Evolutionary conservation across 2,888 invertebrate species (phyloP).

Genomic region (Coleophora flavipennella): DNA sequence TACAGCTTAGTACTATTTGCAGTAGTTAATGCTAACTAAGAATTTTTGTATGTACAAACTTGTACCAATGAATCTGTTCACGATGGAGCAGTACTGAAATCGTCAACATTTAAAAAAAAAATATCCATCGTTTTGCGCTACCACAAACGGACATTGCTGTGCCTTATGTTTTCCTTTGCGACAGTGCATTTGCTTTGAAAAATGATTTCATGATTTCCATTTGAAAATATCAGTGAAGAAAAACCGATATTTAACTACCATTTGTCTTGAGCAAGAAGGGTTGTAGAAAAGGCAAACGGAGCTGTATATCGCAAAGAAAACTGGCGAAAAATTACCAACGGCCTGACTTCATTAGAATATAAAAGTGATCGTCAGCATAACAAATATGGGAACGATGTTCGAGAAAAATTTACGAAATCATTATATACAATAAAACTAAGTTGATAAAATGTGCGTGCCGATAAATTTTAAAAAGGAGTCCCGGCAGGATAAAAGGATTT

Average conservation of each 20-base stretch:
- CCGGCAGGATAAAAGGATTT: too few relatives aligned
- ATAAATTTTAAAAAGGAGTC: too few relatives aligned
- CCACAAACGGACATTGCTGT: neutral
- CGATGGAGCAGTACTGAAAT: neutral
- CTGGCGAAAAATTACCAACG: too few relatives aligned
- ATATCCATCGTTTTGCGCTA: neutral
- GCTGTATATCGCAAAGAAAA: too few relatives aligned
- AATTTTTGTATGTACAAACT: neutral
- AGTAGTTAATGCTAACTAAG: neutral
- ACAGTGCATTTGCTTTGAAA: neutral
- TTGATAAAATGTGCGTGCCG: too few relatives aligned
- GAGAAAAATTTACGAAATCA: too few relatives aligned
- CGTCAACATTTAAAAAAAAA: neutral
- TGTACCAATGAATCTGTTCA: neutral
- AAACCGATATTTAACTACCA: neutral
- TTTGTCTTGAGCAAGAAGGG: neutral
- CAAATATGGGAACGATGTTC: too few relatives aligned
- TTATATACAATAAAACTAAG: too few relatives aligned
- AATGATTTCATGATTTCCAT: neutral
- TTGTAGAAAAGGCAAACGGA: neutral
- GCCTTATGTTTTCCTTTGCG: neutral
- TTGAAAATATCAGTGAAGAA: neutral
- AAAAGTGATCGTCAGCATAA: too few relatives aligned
- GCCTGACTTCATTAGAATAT: too few relatives aligned
- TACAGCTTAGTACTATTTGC: constrained; percentile 8